These are phyloP conservation scores for Cephalopterus ornatus DNA, from an alignment of 2,113 vertebrate genomes.

Conservation along the genomic window DNA sequence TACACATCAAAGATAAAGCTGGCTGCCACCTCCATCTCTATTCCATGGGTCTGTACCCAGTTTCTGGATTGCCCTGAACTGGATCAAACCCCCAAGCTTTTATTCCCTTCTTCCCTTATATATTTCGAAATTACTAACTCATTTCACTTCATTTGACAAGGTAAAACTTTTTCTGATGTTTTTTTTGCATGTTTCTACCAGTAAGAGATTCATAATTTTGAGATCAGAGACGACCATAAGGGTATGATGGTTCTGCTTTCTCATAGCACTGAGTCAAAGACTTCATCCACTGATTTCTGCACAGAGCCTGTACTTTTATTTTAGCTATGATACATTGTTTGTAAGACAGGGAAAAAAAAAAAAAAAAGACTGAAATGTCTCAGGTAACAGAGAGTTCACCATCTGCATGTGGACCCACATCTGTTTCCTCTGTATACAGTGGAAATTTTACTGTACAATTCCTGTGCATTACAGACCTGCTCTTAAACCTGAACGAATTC, in stretches of 20 bases:
- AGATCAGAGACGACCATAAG: neutral
- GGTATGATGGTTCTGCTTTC: neutral
- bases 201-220: neutral
- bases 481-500: neutral
- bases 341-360: fast-evolving
- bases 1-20: neutral
- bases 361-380: neutral
- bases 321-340: neutral
- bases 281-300: neutral
- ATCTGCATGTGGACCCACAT: neutral
- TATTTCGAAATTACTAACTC: neutral
- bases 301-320: neutral
- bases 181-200: neutral
- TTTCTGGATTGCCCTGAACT: neutral
- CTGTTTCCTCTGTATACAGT: neutral
- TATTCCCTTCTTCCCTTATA: neutral
- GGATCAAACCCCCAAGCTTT: neutral
- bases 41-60: neutral
- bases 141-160: neutral
- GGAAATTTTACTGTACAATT: neutral
- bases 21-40: neutral
- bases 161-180: neutral
- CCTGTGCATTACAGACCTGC: neutral
- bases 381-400: slow-evolving; percentile 31
- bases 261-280: neutral